phyloP scores from a whole-genome alignment of 1,140 invertebrate genomes.

The Drosophila fuyamai region DNA sequence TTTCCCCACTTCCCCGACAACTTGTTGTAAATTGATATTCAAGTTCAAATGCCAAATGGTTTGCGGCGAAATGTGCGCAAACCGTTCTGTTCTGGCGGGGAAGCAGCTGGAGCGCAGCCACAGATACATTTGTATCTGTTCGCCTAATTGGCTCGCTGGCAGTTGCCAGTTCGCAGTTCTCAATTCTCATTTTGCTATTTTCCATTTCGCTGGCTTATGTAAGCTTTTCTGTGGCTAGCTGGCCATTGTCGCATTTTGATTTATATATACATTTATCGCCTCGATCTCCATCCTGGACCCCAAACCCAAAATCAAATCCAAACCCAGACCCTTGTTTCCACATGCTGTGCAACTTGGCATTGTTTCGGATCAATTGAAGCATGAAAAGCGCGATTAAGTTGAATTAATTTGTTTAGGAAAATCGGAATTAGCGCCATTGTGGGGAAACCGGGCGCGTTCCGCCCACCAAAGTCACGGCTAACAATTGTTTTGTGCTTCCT shows the following conservation, averaged over 20 bases:
- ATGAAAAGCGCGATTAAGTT: constrained; percentile 65
- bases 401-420: constrained; percentile 66
- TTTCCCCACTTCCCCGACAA: constrained; percentile 9
- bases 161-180: constrained; percentile 22
- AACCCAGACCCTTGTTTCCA: constrained; percentile 48
- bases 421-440: constrained; percentile 61
- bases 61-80: constrained; percentile 78
- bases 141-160: constrained; percentile 61
- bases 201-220: constrained; percentile 59
- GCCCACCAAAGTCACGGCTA: constrained; percentile 46
- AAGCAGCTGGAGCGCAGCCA: constrained; percentile 44
- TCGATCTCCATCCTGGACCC: constrained; percentile 66
- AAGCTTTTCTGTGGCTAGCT: constrained; percentile 55
- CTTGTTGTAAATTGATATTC: constrained; percentile 82
- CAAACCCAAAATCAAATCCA: constrained; percentile 40
- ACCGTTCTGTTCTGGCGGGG: constrained; percentile 43
- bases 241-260: constrained; percentile 75
- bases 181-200: constrained; percentile 23
- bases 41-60: constrained; percentile 81
- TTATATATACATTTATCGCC: constrained; percentile 70
- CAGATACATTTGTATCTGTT: constrained; percentile 68
- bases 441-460: constrained; percentile 39
- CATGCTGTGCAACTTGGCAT: constrained; percentile 52
- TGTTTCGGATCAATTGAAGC: constrained; percentile 71
- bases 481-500: constrained; percentile 57